Evolutionary conservation across 1,140 invertebrate species (phyloP), one percentile per base, ranked within the genome.

Genomic region (Drepana arcuata): DNA sequence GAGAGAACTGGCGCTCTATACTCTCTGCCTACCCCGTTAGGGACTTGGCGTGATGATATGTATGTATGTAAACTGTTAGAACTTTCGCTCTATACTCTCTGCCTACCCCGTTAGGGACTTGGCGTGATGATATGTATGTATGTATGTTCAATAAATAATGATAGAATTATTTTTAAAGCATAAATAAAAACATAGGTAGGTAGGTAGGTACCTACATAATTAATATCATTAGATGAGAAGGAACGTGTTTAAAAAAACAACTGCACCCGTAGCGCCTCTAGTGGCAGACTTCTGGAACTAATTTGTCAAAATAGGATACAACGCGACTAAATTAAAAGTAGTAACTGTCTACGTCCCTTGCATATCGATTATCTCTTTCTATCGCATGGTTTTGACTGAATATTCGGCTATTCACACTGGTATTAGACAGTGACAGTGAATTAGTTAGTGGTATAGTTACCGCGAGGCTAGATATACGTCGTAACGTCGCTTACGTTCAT

Each of bases 271-370:
- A 26, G 24, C 24, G 24, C 63, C 33, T 52, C 71, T 71, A 48
- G 69, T 58, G 73, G 73, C 53, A 73, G 71, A 75, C 74, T 62
- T 48, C 61, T 13, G 27, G 60, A 14, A 75, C 67, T 75, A 79
- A 68, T 68, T 77, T 74, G 74, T 77, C 74, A 79, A 79, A 79
- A 79, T 79, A 79, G 68, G 64, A 57, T 79, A 67, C 58, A 48
- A 71, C 25, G 28, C 69, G 35, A 46, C 52, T 48, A 68, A 64
- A 60, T 66, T 34, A 34, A 50, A 47, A 39, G 42, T 10, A 26
- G 2, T 10, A 2, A 23, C 33, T 41, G 30, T 45, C 23, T 46
- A 43, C 28, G 47, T 40, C 36, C 39, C 31, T 40, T 26, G 14
- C 39, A 38, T 41, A 7, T 59, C 52, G 49, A 44, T 47, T 43